phyloP scores from a whole-genome alignment of 2,113 vertebrate genomes.

The Pteruthius melanotis region DNA sequence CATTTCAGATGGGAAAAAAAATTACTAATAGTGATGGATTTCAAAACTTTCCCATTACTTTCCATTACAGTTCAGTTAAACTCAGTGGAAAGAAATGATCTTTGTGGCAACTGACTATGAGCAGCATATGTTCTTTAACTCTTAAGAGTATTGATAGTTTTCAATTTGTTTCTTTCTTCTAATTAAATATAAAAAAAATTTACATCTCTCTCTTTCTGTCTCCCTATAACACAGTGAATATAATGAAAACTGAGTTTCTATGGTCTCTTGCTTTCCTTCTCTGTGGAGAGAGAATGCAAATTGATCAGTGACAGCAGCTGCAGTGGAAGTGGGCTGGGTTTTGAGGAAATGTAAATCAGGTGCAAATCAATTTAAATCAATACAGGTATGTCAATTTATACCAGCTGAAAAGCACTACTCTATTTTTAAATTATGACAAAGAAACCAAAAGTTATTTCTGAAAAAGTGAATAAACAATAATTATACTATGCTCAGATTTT shows the following conservation, averaged over 20 bases:
- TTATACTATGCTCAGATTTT: neutral
- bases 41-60: constrained; percentile 1
- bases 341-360: neutral
- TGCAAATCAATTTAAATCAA: neutral
- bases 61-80: neutral
- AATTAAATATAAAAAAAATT: neutral
- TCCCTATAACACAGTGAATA: accelerated
- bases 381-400: neutral
- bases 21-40: neutral
- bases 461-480: neutral
- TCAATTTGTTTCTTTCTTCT: neutral
- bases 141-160: neutral
- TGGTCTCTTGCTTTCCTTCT: neutral
- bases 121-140: neutral
- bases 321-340: neutral
- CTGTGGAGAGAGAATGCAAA: neutral
- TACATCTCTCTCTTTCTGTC: neutral
- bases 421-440: neutral
- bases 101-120: neutral
- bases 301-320: neutral
- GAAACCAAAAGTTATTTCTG: neutral
- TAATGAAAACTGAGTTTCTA: neutral
- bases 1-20: neutral
- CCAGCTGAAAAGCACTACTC: neutral
- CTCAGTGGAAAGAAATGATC: neutral